Evolutionary conservation across 1,140 invertebrate species (phyloP).

Genomic region (Patella vulgata): DNA sequence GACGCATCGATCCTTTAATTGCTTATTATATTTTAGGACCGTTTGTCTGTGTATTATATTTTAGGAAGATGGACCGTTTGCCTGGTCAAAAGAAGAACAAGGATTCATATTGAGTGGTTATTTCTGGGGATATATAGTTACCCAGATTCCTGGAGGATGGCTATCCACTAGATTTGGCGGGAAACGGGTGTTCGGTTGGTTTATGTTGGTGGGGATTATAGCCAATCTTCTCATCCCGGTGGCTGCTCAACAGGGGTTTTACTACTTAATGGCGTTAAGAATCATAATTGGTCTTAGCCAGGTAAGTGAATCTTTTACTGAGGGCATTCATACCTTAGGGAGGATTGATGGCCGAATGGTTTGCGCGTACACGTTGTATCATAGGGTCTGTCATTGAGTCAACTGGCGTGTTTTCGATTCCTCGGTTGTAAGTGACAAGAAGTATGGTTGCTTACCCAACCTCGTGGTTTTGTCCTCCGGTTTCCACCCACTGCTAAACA

Average conservation of each 20-base stretch:
- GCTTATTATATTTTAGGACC: too few species aligned
- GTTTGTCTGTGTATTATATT: too few species aligned
- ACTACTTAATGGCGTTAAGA: conserved; percentile 36
- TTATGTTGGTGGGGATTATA: conserved; percentile 21
- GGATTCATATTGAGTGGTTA: conserved; percentile 60
- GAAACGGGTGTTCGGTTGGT: conserved; percentile 46
- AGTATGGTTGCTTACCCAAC: too few species aligned
- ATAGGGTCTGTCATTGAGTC: too few species aligned
- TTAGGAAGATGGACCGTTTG: conserved; percentile 60
- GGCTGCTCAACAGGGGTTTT: conserved; percentile 28
- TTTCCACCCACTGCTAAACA: too few species aligned
- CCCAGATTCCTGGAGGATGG: conserved; percentile 58
- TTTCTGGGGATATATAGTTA: conserved; percentile 64
- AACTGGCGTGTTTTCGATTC: too few species aligned
- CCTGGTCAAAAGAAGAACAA: conserved; percentile 60
- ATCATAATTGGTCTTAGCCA: conserved; percentile 40
- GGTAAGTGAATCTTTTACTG: conserved; percentile 29
- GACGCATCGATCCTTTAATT: too few species aligned
- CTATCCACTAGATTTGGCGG: conserved; percentile 52
- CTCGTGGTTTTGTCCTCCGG: too few species aligned
- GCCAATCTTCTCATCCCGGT: conserved; percentile 37
- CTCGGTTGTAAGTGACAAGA: too few species aligned
- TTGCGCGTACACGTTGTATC: too few species aligned
- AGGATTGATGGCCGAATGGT: too few species aligned
- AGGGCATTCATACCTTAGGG: not conserved